A percentile compares a stretch with the other conserved stretches of the same genome.
These are phyloP conservation scores for Podarcis siculus DNA, from an alignment of 2,797 vertebrate genomes.

Conservation along the genomic window DNA sequence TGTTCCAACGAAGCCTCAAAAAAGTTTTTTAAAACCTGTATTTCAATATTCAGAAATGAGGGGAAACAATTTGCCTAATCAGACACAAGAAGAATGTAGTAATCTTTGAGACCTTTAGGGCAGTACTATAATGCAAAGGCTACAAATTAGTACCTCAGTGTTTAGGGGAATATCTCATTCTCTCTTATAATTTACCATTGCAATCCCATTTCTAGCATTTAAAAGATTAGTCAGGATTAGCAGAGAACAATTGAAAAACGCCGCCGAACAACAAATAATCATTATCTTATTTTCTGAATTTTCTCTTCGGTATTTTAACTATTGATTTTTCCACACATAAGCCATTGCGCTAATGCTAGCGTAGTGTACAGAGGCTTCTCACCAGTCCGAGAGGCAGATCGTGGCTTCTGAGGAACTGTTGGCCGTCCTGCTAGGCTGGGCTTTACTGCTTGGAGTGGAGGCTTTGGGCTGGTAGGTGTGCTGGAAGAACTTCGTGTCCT, in stretches of 20 bases:
- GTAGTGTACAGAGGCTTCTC: slow-evolving; percentile 42
- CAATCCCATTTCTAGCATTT: neutral
- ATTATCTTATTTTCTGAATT: neutral
- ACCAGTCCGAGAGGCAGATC: slow-evolving; percentile 79
- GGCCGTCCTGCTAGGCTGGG: slow-evolving; percentile 86
- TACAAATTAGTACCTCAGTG: slow-evolving; percentile 23
- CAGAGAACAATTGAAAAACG: neutral
- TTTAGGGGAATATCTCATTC: neutral
- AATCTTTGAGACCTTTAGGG: neutral
- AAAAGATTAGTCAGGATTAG: neutral
- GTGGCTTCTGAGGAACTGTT: slow-evolving; percentile 89
- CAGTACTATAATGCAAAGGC: neutral
- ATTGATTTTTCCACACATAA: neutral
- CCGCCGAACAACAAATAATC: neutral
- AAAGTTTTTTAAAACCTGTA: neutral
- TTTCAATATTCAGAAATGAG: slow-evolving; percentile 3
- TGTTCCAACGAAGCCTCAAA: neutral
- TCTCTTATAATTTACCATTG: slow-evolving; percentile 11
- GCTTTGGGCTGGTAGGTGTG: slow-evolving; percentile 85
- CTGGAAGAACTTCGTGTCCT: slow-evolving; percentile 81
- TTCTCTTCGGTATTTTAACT: neutral
- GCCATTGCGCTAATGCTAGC: neutral
- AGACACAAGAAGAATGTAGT: neutral
- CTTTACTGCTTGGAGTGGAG: slow-evolving; percentile 86
- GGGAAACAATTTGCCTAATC: slow-evolving; percentile 26